Evolutionary conservation across 1,140 invertebrate species (phyloP), one percentile per base, ranked within the genome.

Genomic region (Ceratoteleas bidentatus): DNA sequence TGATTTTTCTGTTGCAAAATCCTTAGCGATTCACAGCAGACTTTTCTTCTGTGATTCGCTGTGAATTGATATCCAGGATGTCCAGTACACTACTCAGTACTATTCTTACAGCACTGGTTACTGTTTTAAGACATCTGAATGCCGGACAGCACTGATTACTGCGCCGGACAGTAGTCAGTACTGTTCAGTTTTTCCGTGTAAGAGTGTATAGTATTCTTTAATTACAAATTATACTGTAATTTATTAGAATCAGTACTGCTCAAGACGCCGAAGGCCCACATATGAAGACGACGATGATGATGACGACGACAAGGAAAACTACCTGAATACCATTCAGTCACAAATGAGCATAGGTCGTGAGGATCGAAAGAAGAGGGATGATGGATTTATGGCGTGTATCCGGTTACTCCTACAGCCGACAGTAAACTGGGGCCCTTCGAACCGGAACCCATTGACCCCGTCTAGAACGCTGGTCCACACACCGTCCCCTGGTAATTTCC

Each of bases 381-480:
- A 83, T 32, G 87, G 53, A 11, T 43, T 90, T 14, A 88, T 87
- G 84, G 52, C 72, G 6, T 80, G 87, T 84, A 92, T 93, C 8
- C 91, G 92, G 13, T 90, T 92, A 33, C 88, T 95, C 11, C 81
- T 94, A 0, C 93, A 94, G 38, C 94, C 95, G 0, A 94, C 93
- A 0, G 90, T 93, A 0, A 93, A 94, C 50, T 95, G 94, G 94
- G 93, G 94, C n/a, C 93, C 93, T 0, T 91, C 93, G 2, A 87
- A 89, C 32, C 86, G 86, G 36, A 90, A 88, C 58, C 62, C 81
- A n/a, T 81, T 88, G 38, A 90, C 88, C 32, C 85, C 88, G 0
- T 89, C 87, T 34, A 90, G 87, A 69, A 90, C 86, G 3, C 61
- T 90, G 13, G 86, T 86, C 50, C 81, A 87, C 70, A 86, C 88